Evolutionary conservation across 1,140 invertebrate genomes (phyloP).

Genomic region (Apis dorsata): DNA sequence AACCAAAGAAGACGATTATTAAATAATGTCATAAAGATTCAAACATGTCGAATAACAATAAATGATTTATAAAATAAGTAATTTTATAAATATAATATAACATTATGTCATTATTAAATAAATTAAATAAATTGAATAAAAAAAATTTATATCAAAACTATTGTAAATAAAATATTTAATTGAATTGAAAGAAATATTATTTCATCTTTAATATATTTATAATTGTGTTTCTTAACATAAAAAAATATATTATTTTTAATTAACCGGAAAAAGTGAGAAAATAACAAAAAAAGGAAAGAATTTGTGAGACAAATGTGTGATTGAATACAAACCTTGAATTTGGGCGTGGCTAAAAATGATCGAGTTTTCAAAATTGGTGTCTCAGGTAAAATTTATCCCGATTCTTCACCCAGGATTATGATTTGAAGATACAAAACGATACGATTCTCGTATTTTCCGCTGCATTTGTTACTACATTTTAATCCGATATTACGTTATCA

Average conservation of each 20-base stretch:
- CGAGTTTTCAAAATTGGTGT: constrained; percentile 56
- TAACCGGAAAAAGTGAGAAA: background rate
- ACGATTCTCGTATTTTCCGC: background rate
- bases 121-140: background rate
- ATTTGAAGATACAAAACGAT: constrained; percentile 15
- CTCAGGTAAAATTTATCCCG: constrained; percentile 58
- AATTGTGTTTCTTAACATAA: no score
- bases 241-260: background rate
- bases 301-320: constrained; percentile 45
- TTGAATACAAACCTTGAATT: constrained; percentile 33
- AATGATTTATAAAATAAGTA: background rate
- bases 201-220: no score
- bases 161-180: constrained; percentile 58
- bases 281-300: constrained; percentile 18
- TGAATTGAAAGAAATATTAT: background rate
- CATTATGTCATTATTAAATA: background rate
- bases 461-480: background rate
- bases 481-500: background rate
- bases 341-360: constrained; percentile 58
- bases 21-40: background rate
- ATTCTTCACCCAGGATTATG: constrained; percentile 17
- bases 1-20: constrained; percentile 23
- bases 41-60: background rate
- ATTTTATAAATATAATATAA: background rate
- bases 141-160: constrained; percentile 8